These are phyloP conservation scores for Oryzias melastigma DNA, from an alignment of 2,113 vertebrate species.

Conservation along the genomic window DNA sequence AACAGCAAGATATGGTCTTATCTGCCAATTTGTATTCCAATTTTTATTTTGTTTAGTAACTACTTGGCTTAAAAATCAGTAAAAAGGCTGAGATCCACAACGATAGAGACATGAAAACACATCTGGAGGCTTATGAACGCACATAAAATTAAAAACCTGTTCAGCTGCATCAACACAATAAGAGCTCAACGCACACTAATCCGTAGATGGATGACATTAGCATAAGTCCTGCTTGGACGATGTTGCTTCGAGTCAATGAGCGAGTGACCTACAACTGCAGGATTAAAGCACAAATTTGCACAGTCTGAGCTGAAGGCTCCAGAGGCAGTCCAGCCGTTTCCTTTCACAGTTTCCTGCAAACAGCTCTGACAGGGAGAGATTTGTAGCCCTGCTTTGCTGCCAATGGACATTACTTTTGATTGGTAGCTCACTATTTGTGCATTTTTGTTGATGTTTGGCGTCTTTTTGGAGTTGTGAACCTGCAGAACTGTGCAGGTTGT, in stretches of 20 bases:
- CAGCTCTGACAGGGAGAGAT: slow-evolving; percentile 25
- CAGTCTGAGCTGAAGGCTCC: slow-evolving; percentile 29
- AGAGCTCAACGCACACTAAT: slow-evolving; percentile 25
- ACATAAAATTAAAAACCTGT: slow-evolving; percentile 10
- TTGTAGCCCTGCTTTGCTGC: slow-evolving; percentile 33
- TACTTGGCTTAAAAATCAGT: too few species aligned
- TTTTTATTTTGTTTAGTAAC: too few species aligned
- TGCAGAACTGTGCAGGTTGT: slow-evolving; percentile 1
- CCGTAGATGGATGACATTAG: slow-evolving; percentile 40
- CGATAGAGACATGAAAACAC: neutral
- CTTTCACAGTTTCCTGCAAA: slow-evolving; percentile 49
- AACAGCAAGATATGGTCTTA: too few species aligned
- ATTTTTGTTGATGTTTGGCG: slow-evolving; percentile 34
- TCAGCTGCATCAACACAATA: slow-evolving; percentile 1
- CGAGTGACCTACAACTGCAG: slow-evolving; percentile 43
- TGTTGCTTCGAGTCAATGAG: slow-evolving; percentile 21
- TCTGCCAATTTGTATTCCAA: too few species aligned
- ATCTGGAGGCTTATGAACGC: neutral
- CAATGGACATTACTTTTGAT: slow-evolving; percentile 51
- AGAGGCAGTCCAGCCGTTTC: slow-evolving; percentile 39
- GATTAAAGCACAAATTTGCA: slow-evolving; percentile 22
- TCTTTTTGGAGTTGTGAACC: slow-evolving; percentile 23
- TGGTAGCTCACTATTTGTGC: slow-evolving; percentile 36
- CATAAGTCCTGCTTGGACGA: slow-evolving; percentile 22
- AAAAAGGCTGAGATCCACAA: too few species aligned